A percentile compares a stretch with the other conserved stretches of the same genome.
Evolutionary conservation across 2,113 vertebrate species (phyloP).

Genomic region (Naja naja): DNA sequence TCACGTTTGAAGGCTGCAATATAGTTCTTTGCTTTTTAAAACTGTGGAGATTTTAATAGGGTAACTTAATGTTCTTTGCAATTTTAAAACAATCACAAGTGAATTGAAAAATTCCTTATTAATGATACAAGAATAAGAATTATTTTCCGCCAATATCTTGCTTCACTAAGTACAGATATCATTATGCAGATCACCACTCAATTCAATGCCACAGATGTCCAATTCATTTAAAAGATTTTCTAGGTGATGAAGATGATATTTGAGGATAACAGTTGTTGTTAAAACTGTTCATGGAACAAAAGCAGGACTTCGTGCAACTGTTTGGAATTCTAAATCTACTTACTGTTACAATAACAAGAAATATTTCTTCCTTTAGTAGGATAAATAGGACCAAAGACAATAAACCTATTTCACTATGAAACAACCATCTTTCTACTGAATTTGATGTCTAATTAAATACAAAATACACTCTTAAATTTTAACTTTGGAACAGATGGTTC

Average conservation of each 20-base stretch:
- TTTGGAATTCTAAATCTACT: not conserved
- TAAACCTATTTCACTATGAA: not conserved
- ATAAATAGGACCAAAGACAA: constrained; percentile 7
- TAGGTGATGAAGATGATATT: constrained; percentile 43
- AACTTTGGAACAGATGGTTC: not conserved
- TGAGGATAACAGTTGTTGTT: constrained; percentile 34
- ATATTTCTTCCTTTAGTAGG: fast-evolving
- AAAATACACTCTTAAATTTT: not conserved
- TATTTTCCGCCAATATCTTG: not conserved
- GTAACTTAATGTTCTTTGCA: not conserved
- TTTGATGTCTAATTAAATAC: not conserved
- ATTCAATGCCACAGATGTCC: constrained; percentile 41
- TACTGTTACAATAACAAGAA: not conserved
- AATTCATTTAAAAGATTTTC: not conserved
- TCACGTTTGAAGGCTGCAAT: not conserved
- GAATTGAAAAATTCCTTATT: not conserved
- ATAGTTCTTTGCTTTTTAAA: not conserved
- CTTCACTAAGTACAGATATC: fast-evolving
- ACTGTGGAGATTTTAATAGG: not conserved
- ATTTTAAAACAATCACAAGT: fast-evolving
- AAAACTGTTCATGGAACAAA: constrained; percentile 18
- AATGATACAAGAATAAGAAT: fast-evolving
- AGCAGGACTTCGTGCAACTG: not conserved
- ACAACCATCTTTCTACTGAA: not conserved
- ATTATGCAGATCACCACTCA: not conserved